phyloP scores from a whole-genome alignment of 2,888 invertebrate genomes.

The Sinelater perroti region DNA sequence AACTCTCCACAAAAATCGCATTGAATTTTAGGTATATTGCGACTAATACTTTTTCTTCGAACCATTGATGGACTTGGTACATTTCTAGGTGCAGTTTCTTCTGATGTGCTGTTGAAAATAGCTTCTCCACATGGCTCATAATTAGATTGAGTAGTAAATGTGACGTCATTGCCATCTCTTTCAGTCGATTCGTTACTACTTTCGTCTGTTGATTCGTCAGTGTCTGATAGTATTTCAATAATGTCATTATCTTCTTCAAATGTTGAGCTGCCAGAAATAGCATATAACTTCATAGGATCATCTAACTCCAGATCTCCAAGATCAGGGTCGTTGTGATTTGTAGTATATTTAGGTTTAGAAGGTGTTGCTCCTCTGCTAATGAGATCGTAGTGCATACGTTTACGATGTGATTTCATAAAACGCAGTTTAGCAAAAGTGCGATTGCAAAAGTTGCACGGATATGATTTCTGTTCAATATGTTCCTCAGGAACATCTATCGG shows the following conservation, averaged over 20 bases:
- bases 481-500: conserved; percentile 7
- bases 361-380: background rate
- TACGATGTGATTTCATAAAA: conserved; percentile 29
- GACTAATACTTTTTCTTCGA: conserved; percentile 22
- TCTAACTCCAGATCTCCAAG: background rate
- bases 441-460: conserved; percentile 24
- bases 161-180: background rate
- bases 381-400: conserved; percentile 20
- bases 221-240: conserved; percentile 12
- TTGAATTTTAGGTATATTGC: conserved; percentile 29
- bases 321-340: background rate
- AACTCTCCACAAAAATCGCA: conserved; percentile 35
- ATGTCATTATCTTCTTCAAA: conserved; percentile 3
- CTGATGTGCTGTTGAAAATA: no score
- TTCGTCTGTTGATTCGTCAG: conserved; percentile 8
- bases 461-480: conserved; percentile 9
- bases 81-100: background rate
- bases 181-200: conserved; percentile 12
- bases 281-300: conserved; percentile 14
- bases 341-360: background rate
- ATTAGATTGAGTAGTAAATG: no score
- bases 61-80: background rate
- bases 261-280: background rate
- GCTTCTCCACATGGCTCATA: no score
- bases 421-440: conserved; percentile 21